Evolutionary conservation across 2,113 vertebrate species (phyloP), one percentile per base, ranked within the genome.

Genomic region (Odobenus rosmarus): DNA sequence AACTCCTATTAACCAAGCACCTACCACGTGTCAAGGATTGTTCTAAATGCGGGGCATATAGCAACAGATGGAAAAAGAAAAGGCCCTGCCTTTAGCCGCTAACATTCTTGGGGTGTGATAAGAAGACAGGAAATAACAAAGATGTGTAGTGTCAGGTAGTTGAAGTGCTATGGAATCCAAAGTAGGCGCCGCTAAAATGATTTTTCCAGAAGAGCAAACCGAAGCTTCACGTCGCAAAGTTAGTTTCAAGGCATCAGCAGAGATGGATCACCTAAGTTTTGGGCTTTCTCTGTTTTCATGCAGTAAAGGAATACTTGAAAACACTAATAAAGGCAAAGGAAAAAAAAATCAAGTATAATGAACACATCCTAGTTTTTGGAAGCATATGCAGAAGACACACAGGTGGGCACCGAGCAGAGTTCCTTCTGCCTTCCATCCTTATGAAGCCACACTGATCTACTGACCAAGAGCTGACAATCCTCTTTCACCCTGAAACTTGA

Each of bases 101-200:
- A 21, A 19, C 10, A 23, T 19, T 33, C 31, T 9, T 19, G 72
- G 51, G 19, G 0, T 39, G 3, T 0, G 71, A 67, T 0, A 12
- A 61, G 55, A 11, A 57, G 72, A 26, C 0, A 23, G 62, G 51
- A 84, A 85, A 39, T 4, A n/a, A 28, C 24, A 19, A 4, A 46
- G 24, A n/a, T 0, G 0, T 9, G 18, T 0, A 5, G 1, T 4
- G 3, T 33, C 33, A 13, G 51, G 33, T 0, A 33, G n/a, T 0
- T 3, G 51, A 16, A 3, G 51, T 1, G 46, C 53, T 3, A 1
- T 6, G 55, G 67, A 10, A 24, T 5, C 2, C 53, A 15, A 4
- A 33, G 55, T 10, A 2, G 36, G 33, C 3, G 7, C 59, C 7
- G n/a, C 57, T 23, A 39, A 2, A 62, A 26, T 23, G 53, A 19